Evolutionary conservation across 2,888 invertebrate genomes (phyloP).

Genomic region (Chamaedrilus cognettii): DNA sequence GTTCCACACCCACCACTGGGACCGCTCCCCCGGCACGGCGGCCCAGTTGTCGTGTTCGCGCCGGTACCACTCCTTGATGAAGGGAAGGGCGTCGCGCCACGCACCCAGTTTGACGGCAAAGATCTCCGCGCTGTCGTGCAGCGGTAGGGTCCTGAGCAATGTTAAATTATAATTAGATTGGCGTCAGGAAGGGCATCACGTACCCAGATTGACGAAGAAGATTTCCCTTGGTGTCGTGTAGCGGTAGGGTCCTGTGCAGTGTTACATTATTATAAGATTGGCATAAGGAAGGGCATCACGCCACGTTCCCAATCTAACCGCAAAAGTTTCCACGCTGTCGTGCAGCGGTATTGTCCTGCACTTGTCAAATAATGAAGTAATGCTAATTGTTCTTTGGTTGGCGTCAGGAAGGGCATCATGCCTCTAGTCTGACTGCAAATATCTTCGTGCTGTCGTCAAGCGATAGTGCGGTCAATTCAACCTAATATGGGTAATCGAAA

Average conservation of each 20-base stretch:
- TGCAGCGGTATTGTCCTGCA: conserved; percentile 49
- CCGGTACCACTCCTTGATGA: conserved; percentile 52
- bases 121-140: conserved; percentile 58
- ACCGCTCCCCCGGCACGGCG: conserved; percentile 46
- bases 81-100: conserved; percentile 45
- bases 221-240: conserved; percentile 59
- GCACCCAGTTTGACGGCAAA: conserved; percentile 50
- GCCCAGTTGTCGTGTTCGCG: conserved; percentile 54
- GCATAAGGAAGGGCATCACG: no score
- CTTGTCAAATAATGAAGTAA: no score
- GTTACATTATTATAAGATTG: no score
- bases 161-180: no score
- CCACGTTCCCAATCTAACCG: conserved; percentile 50
- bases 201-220: conserved; percentile 48
- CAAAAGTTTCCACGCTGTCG: conserved; percentile 57
- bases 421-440: conserved; percentile 48
- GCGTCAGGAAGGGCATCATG: no score
- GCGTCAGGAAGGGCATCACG: no score
- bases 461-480: no score
- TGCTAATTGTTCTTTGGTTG: no score
- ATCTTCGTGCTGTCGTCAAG: conserved; percentile 58
- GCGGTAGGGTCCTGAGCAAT: conserved; percentile 43
- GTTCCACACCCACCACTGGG: conserved; percentile 60
- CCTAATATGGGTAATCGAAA: no score
- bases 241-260: conserved; percentile 44